Percentiles rank a stretch among this genome's conserved stretches.
Evolutionary conservation across 2,113 vertebrate species (phyloP).

Genomic region (Phaethornis superciliosus): DNA sequence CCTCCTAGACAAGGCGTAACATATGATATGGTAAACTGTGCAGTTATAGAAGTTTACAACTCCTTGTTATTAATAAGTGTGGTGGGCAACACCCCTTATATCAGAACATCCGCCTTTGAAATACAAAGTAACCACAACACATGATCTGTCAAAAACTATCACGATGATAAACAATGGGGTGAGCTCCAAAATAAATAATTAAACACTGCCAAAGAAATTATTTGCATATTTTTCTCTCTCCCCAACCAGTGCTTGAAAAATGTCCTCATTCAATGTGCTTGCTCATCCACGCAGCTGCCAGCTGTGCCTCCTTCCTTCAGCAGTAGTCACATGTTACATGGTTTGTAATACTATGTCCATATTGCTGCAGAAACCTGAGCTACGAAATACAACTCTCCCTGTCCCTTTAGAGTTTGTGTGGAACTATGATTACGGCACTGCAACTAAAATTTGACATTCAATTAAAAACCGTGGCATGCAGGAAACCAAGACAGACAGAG

Average conservation of each 20-base stretch:
- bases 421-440: constrained; percentile 31
- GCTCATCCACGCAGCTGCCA: constrained; percentile 73
- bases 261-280: constrained; percentile 70
- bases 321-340: constrained; percentile 25
- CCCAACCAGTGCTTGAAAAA: constrained; percentile 72
- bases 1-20: background rate
- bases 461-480: constrained; percentile 29
- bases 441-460: background rate
- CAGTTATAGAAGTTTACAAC: constrained; percentile 38
- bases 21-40: constrained; percentile 44
- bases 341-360: constrained; percentile 10
- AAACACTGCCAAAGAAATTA: constrained; percentile 64
- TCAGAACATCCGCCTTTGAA: constrained; percentile 41
- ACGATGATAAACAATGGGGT: constrained; percentile 60
- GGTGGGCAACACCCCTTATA: background rate
- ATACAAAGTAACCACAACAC: constrained; percentile 68
- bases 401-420: constrained; percentile 19
- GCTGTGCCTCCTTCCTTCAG: constrained; percentile 65
- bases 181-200: constrained; percentile 69
- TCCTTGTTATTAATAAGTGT: constrained; percentile 39
- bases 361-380: constrained; percentile 22
- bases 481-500: constrained; percentile 63
- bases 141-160: constrained; percentile 61
- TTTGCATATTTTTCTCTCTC: constrained; percentile 71
- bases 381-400: background rate